A percentile compares a stretch with the other conserved stretches of the same genome.
These are phyloP conservation scores for Macrophya annulata DNA, from an alignment of 2,888 invertebrate genomes.

Conservation along the genomic window DNA sequence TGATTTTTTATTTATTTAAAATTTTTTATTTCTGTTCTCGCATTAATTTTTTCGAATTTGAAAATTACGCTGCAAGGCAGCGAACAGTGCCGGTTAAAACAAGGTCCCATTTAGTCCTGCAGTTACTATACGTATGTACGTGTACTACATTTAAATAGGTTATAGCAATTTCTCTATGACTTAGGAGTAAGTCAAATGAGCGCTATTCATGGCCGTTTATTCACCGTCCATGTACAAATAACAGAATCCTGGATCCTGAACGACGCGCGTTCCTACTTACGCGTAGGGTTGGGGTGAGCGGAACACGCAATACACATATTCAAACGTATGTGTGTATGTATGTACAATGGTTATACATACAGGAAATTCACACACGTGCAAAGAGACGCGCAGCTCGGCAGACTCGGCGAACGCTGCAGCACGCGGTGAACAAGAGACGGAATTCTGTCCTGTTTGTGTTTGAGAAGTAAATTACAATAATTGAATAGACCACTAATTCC, in stretches of 20 bases:
- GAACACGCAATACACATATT: slow-evolving; percentile 56
- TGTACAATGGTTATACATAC: not conserved
- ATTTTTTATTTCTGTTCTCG: not conserved
- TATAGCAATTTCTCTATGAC: slow-evolving; percentile 59
- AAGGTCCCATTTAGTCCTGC: slow-evolving; percentile 66
- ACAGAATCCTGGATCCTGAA: slow-evolving; percentile 57
- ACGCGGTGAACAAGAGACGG: slow-evolving; percentile 55
- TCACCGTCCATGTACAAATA: slow-evolving; percentile 61
- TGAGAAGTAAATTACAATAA: slow-evolving; percentile 78
- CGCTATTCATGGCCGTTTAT: slow-evolving; percentile 71
- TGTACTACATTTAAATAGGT: slow-evolving; percentile 60
- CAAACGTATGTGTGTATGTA: not conserved
- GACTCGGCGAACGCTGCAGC: slow-evolving; percentile 18
- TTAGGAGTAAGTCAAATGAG: slow-evolving; percentile 66
- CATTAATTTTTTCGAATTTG: not conserved
- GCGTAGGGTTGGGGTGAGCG: slow-evolving; percentile 59
- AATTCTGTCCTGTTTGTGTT: slow-evolving; percentile 73
- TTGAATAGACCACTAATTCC: slow-evolving; percentile 78
- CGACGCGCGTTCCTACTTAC: slow-evolving; percentile 61
- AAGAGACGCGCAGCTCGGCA: slow-evolving; percentile 16
- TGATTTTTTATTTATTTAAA: not conserved
- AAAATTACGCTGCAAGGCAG: not conserved
- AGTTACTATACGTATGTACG: too few species aligned
- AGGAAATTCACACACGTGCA: not conserved
- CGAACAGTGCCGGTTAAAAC: slow-evolving; percentile 46